Evolutionary conservation across 2,113 vertebrate genomes (phyloP).

Genomic region (Engystomops pustulosus): DNA sequence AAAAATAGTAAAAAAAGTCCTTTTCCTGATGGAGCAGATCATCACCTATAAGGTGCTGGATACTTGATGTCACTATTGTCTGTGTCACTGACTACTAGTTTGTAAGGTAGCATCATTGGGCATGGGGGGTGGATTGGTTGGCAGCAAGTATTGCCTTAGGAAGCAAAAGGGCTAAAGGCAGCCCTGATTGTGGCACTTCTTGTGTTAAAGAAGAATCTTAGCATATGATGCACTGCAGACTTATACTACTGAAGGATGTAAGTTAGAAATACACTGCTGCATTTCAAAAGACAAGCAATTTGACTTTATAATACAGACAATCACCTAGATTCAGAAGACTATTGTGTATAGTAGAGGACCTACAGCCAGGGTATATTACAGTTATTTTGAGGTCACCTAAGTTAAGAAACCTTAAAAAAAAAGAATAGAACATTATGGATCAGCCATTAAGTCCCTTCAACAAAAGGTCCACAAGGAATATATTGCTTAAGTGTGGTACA

Average conservation of each 20-base stretch:
- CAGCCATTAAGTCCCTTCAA: conserved; percentile 72
- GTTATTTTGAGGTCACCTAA: conserved; percentile 66
- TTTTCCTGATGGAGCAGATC: too few species aligned
- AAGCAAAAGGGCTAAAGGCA: not conserved
- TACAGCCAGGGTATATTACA: conserved; percentile 66
- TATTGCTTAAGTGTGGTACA: conserved; percentile 66
- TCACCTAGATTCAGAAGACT: too few species aligned
- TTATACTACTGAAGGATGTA: not conserved
- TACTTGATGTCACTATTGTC: too few species aligned
- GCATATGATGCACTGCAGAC: not conserved
- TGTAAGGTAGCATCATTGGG: too few species aligned
- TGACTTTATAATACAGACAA: too few species aligned
- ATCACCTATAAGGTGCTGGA: too few species aligned
- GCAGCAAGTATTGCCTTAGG: too few species aligned
- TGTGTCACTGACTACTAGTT: too few species aligned
- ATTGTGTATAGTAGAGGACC: too few species aligned
- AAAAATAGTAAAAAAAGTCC: too few species aligned
- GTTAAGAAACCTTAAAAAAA: conserved; percentile 67
- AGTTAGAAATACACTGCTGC: not conserved
- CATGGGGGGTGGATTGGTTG: too few species aligned
- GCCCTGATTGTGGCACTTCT: not conserved
- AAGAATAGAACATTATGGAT: conserved; percentile 70
- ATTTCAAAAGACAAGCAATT: too few species aligned
- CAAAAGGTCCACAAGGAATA: conserved; percentile 69
- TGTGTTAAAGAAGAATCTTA: not conserved